Percentiles rank a stretch among this genome's conserved stretches.
phyloP scores from a whole-genome alignment of 1,140 invertebrate species.

The Drosophila malerkotliana region DNA sequence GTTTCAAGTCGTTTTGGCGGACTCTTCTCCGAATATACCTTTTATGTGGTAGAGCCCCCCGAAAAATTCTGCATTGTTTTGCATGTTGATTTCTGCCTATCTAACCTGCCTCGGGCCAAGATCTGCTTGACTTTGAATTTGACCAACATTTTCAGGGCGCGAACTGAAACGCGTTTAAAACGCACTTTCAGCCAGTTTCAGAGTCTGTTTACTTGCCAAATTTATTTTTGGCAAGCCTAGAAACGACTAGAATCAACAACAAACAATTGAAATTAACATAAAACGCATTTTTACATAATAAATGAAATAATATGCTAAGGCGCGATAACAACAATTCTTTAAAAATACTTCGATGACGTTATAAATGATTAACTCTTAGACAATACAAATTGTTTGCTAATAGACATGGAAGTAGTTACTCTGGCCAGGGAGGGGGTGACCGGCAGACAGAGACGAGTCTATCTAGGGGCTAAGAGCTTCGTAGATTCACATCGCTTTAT shows the following conservation, averaged over 20 bases:
- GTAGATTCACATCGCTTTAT: constrained; percentile 74
- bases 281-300: constrained; percentile 60
- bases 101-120: constrained; percentile 21
- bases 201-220: constrained; percentile 3
- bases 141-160: constrained; percentile 17
- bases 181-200: constrained; percentile 26
- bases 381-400: constrained; percentile 82
- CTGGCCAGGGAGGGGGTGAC: not conserved
- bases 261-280: constrained; percentile 54
- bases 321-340: constrained; percentile 72
- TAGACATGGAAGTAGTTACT: constrained; percentile 44
- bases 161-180: not conserved
- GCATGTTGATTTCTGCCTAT: constrained; percentile 45
- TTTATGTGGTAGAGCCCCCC: constrained; percentile 4
- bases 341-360: constrained; percentile 79
- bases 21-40: constrained; percentile 23
- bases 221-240: not conserved
- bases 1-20: constrained; percentile 37
- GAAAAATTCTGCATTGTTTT: constrained; percentile 50
- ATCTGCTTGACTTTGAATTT: constrained; percentile 14
- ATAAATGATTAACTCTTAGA: constrained; percentile 77
- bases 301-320: constrained; percentile 67
- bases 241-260: constrained; percentile 2
- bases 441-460: constrained; percentile 41
- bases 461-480: constrained; percentile 27